phyloP scores from a whole-genome alignment of 2,888 invertebrate species.

The Phrixothrix hirtus region DNA sequence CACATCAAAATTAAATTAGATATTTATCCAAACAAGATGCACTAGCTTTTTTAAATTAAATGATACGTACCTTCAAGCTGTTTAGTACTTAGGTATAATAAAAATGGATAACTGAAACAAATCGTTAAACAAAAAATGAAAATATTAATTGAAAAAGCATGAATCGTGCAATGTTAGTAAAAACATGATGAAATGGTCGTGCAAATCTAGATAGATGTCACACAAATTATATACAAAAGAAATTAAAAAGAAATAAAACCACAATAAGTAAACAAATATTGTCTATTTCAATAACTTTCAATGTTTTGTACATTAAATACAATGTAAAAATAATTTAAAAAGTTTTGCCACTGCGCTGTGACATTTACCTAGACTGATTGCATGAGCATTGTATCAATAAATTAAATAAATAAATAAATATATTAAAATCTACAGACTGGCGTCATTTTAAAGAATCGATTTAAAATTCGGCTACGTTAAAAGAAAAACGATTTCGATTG shows the following conservation, averaged over 20 bases:
- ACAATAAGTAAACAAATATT: slow-evolving; percentile 25
- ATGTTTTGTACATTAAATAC: slow-evolving; percentile 34
- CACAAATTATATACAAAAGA: slow-evolving; percentile 39
- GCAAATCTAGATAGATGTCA: slow-evolving; percentile 56
- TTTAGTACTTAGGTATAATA: too few relatives aligned
- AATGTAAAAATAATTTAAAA: slow-evolving; percentile 18
- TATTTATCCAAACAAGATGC: too few relatives aligned
- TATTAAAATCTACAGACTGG: slow-evolving; percentile 56
- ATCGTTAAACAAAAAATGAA: neutral
- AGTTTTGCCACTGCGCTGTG: slow-evolving; percentile 52
- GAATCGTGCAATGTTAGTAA: slow-evolving; percentile 22
- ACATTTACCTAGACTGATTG: slow-evolving; percentile 57
- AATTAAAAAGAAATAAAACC: slow-evolving; percentile 29
- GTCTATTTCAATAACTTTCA: slow-evolving; percentile 22
- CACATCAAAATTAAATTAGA: neutral
- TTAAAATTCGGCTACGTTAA: slow-evolving; percentile 11
- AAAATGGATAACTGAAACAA: neutral
- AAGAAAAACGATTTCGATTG: neutral
- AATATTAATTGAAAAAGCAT: slow-evolving; percentile 3
- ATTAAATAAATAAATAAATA: slow-evolving; percentile 61
- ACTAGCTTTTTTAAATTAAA: too few relatives aligned
- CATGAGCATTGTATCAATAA: slow-evolving; percentile 58
- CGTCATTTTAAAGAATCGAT: slow-evolving; percentile 18
- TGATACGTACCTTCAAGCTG: too few relatives aligned
- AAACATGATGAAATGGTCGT: slow-evolving; percentile 23